These are phyloP conservation scores for Plebejus melissa DNA, from an alignment of 2,888 invertebrate species.

Conservation along the genomic window DNA sequence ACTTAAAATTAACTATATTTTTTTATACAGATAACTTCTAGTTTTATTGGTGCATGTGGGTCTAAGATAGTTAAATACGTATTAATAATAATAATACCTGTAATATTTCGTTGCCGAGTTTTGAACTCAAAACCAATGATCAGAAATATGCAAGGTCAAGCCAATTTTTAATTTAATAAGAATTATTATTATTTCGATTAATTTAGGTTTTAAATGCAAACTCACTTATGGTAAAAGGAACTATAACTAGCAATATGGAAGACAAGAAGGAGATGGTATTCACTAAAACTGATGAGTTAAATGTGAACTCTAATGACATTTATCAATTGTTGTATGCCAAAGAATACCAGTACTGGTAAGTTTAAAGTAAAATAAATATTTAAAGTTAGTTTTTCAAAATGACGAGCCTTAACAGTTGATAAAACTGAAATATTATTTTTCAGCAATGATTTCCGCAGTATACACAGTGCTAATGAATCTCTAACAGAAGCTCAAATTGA, in stretches of 20 bases:
- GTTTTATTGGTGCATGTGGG: too few relatives aligned
- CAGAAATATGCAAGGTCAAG: neutral
- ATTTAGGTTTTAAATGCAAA: neutral
- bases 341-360: slow-evolving; percentile 12
- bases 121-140: too few relatives aligned
- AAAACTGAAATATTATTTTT: slow-evolving; percentile 7
- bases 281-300: neutral
- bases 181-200: neutral
- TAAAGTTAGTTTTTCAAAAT: too few relatives aligned
- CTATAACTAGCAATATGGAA: neutral
- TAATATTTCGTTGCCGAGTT: too few relatives aligned
- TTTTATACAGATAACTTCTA: too few relatives aligned
- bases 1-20: too few relatives aligned
- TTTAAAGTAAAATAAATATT: neutral
- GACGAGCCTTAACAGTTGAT: too few relatives aligned
- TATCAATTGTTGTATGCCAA: neutral
- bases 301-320: slow-evolving; percentile 28
- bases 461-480: slow-evolving; percentile 43
- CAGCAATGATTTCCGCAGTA: slow-evolving; percentile 51
- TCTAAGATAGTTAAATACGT: too few relatives aligned
- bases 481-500: slow-evolving; percentile 54
- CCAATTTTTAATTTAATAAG: neutral
- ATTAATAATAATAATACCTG: too few relatives aligned
- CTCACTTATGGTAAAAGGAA: neutral
- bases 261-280: neutral